phyloP scores from a whole-genome alignment of 2,113 vertebrate genomes.

The Lepisosteus oculatus region DNA sequence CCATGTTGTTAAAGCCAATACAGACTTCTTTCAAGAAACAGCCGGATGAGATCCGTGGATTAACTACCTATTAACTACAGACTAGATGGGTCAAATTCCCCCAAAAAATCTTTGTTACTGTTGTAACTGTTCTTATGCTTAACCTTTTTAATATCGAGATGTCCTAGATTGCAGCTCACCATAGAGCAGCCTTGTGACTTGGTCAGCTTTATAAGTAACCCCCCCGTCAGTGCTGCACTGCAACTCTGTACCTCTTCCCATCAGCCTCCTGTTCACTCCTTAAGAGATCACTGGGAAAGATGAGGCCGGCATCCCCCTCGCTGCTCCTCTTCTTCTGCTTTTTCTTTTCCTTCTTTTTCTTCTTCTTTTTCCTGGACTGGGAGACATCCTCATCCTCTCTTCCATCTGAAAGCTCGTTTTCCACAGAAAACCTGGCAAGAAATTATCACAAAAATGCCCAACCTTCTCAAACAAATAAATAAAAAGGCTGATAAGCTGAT shows the following conservation, averaged over 20 bases:
- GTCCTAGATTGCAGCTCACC: too few relatives aligned
- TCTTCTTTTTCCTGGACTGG: constrained; percentile 67
- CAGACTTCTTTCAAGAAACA: too few relatives aligned
- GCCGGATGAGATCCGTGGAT: too few relatives aligned
- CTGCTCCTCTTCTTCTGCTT: constrained; percentile 65
- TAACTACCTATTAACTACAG: too few relatives aligned
- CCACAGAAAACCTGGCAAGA: constrained; percentile 5
- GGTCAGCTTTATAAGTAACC: too few relatives aligned
- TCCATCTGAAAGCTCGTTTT: constrained; percentile 36
- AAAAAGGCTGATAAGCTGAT: not conserved
- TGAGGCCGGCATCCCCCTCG: constrained; percentile 52
- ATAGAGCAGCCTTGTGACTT: too few relatives aligned
- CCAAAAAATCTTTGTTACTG: too few relatives aligned
- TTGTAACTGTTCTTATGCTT: too few relatives aligned
- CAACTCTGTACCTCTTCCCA: constrained; percentile 39
- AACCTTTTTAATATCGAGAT: too few relatives aligned
- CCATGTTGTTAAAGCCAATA: constrained; percentile 7
- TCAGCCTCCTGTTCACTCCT: constrained; percentile 38
- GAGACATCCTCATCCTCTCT: constrained; percentile 41
- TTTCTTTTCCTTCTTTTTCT: constrained; percentile 74
- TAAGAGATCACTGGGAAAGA: constrained; percentile 61
- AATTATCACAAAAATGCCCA: too few relatives aligned
- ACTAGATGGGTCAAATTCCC: too few relatives aligned
- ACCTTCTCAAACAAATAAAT: not conserved
- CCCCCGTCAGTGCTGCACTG: too few relatives aligned